Base-by-base conservation (phyloP, 2,888 invertebrate genomes). In the Liopterus haemorrhoidalis region DNA sequence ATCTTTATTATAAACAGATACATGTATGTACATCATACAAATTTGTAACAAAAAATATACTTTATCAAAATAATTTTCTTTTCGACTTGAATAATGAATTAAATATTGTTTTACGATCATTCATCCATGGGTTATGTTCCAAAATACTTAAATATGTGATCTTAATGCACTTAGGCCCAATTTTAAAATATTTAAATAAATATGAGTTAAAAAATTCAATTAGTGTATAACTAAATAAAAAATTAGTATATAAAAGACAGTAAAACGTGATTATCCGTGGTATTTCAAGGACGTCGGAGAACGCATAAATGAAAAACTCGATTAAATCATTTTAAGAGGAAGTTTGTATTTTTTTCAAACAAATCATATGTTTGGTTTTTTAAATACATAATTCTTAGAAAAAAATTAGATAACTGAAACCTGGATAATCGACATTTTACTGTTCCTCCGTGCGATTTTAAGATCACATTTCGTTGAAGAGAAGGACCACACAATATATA, bases 351-450 rank as follows among this genome's bases (percentile, higher is more conserved):
- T n/a, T n/a, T n/a, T n/a, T n/a, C n/a, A 37, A 9, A 4, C 21
- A 30, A 22, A 21, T 27, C 31, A 39, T 39, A 35, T 27, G 20
- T 41, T 50, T 32, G n/a, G 36, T 24, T 42, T 42, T 31, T 46
- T 25, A n/a, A 12, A 35, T 25, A n/a, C 37, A 33, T 21, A 45
- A 24, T 37, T 44, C 25, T 22, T 56, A 52, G 52, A 51, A 52
- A 43, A 56, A 48, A 56, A 50, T 45, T 54, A 41, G 12, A 30
- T 30, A 30, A n/a, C 6, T 42, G n/a, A n/a, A n/a, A n/a, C n/a
- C n/a, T n/a, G n/a, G n/a, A n/a, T n/a, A n/a, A n/a, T n/a, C n/a
- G n/a, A n/a, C n/a, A n/a, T n/a, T n/a, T n/a, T n/a, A n/a, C n/a
- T n/a, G n/a, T n/a, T n/a, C n/a, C n/a, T n/a, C n/a, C n/a, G n/a